Evolutionary conservation across 2,797 vertebrate species (phyloP), one percentile per base, ranked within the genome.

Genomic region (Anguilla marmorata): DNA sequence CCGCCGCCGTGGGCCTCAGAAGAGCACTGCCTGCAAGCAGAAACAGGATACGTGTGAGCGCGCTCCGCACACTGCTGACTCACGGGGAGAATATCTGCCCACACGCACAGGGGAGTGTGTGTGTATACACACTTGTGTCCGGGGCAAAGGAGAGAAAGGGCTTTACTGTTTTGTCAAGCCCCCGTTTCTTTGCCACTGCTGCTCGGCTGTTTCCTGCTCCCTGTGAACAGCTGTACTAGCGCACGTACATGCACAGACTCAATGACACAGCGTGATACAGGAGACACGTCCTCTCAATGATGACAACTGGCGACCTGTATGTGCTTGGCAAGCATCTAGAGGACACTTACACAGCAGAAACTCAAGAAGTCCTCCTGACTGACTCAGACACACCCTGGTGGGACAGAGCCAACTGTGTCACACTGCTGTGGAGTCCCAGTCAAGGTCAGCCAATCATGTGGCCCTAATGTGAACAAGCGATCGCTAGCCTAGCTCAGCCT

Each of bases 1-100:
- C 93, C 92, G 0, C 93, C 92, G 91, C 93, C 94, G 86, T 95
- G 95, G 91, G 93, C 95, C 93, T 97, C 96, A n/a, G 91, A 9
- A 27, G 96, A 95, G 76, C 92, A 90, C 91, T 94, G 95, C 93
- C 97, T 98, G 95, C 93, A 92, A 94, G 93, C 93, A 92, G 92
- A 96, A 92, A 95, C 41, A 91, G 91, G 16, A 91, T 80, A 89
- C 83, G 87, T 6, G 76, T 91, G 41, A 90, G 76, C 30, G 60
- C 91, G 52, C 66, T 58, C 76, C 52, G 52, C 89, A 89, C 86
- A 89, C 52, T 1, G 90, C 48, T 19, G 9, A 16, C n/a, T 14
- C 24, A 8, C 11, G 41, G 54, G 54, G 76, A 54, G 79, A 11
- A 8, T 11, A n/a, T n/a, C 52, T 6, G 37, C 19, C 27, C 66